phyloP scores from a whole-genome alignment of 2,113 vertebrate species.

The Dermatemys mawii region DNA sequence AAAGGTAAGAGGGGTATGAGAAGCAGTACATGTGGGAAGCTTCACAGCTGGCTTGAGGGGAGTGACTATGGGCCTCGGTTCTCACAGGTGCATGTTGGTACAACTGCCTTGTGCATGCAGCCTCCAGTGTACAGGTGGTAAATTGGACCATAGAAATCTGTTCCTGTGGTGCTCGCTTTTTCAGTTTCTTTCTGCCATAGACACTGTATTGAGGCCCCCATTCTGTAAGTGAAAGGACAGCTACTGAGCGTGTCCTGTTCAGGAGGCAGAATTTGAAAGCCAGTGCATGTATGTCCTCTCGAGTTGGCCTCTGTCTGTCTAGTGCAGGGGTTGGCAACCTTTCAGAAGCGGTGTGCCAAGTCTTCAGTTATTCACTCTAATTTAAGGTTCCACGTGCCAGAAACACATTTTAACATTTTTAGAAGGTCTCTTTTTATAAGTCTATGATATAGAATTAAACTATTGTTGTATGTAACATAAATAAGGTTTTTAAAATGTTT shows the following conservation, averaged over 20 bases:
- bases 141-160: rapidly evolving
- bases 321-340: too few species aligned
- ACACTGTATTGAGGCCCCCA: not conserved
- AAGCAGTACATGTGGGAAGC: rapidly evolving
- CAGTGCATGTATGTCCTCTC: not conserved
- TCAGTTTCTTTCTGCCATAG: not conserved
- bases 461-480: too few species aligned
- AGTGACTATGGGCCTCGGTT: not conserved
- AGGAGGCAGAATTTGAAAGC: not conserved
- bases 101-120: not conserved
- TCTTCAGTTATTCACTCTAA: too few species aligned
- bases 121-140: rapidly evolving
- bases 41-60: not conserved
- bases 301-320: not conserved
- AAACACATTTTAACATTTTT: too few species aligned
- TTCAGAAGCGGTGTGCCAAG: too few species aligned
- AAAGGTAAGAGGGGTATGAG: rapidly evolving
- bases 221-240: not conserved
- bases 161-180: not conserved
- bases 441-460: too few species aligned
- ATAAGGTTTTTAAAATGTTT: too few species aligned
- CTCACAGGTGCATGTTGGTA: rapidly evolving
- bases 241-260: not conserved
- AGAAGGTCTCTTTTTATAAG: too few species aligned
- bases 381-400: too few species aligned